A percentile compares a stretch with the other conserved stretches of the same genome.
Evolutionary conservation across 1,140 invertebrate species (phyloP).

Genomic region (Vollenhovia emeryi): DNA sequence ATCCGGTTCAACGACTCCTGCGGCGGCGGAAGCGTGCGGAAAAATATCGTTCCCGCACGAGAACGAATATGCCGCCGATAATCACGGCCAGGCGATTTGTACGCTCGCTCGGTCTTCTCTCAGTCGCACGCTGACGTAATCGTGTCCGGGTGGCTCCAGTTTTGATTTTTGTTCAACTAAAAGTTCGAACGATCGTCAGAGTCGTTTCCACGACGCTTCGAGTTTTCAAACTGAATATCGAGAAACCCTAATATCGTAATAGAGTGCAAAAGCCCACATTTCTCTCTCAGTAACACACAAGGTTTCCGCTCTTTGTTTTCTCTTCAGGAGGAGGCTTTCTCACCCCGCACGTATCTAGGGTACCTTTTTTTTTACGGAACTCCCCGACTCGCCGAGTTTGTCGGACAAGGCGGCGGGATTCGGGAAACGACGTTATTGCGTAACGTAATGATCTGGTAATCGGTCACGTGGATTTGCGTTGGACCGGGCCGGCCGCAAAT

Average conservation of each 20-base stretch:
- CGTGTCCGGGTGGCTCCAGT: not conserved
- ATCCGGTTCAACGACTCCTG: slow-evolving; percentile 73
- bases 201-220: not conserved
- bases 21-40: not conserved
- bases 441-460: slow-evolving; percentile 77
- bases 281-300: not conserved
- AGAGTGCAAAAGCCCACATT: not conserved
- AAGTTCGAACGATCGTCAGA: not conserved
- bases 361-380: not conserved
- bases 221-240: not conserved
- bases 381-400: not conserved
- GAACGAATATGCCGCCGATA: slow-evolving; percentile 10
- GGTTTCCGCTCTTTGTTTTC: not conserved
- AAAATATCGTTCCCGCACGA: slow-evolving; percentile 7
- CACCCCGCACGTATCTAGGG: too few species aligned
- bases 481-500: slow-evolving; percentile 79
- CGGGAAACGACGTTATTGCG: slow-evolving; percentile 44
- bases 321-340: too few species aligned
- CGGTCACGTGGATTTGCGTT: slow-evolving; percentile 73
- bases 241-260: not conserved
- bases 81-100: not conserved
- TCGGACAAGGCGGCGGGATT: not conserved
- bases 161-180: not conserved
- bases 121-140: not conserved
- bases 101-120: not conserved